phyloP scores from a whole-genome alignment of 2,113 vertebrate species.

The Muntiacus muntjak region DNA sequence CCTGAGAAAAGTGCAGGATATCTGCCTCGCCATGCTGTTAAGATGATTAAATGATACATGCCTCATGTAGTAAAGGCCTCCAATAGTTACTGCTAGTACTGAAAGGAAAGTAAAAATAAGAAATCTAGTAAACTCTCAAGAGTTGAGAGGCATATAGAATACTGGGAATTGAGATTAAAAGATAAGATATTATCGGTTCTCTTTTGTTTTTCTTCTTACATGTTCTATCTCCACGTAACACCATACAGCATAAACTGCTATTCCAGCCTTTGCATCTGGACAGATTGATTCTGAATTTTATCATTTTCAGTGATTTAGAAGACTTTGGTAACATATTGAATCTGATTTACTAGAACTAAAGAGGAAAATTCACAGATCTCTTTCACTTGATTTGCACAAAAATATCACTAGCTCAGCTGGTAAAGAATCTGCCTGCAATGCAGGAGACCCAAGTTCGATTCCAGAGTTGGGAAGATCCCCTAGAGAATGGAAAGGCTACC shows the following conservation, averaged over 20 bases:
- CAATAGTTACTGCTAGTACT: not conserved
- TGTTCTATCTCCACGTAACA: not conserved
- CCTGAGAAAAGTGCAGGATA: not conserved
- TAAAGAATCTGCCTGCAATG: not conserved
- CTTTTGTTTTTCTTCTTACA: not conserved
- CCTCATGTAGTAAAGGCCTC: not conserved
- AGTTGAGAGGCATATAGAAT: not conserved
- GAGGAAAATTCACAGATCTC: not conserved
- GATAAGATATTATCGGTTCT: not conserved
- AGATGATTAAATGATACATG: not conserved
- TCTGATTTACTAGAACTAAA: not conserved
- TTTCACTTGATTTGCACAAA: not conserved
- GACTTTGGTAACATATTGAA: not conserved
- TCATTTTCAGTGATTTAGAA: not conserved
- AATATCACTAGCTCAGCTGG: not conserved
- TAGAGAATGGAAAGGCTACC: not conserved
- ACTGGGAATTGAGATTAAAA: not conserved
- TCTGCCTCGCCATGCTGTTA: not conserved
- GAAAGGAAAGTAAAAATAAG: not conserved
- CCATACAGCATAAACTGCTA: not conserved
- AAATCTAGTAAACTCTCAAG: not conserved
- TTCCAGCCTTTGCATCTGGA: not conserved
- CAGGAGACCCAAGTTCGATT: not conserved
- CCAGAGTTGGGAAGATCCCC: not conserved
- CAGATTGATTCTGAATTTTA: not conserved